A percentile compares a stretch with the other conserved stretches of the same genome.
Conservation (phyloP, 2,888 invertebrate genomes). For the Shargacucullia verbasci region DNA sequence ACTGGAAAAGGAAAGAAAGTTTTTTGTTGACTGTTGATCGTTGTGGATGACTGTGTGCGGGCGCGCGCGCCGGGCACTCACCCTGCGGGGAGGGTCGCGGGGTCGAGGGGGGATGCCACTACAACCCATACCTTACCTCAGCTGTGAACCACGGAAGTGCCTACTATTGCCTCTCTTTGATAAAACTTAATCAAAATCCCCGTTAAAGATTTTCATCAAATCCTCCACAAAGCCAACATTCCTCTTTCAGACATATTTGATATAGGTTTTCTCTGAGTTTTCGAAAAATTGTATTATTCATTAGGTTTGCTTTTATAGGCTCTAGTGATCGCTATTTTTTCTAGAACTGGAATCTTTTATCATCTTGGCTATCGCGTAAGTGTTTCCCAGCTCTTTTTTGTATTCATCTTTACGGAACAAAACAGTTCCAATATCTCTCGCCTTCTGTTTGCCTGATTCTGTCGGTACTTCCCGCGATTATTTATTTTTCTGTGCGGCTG, state of each 20-base stretch:
- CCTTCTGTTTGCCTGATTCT: neutral
- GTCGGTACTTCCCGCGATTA: constrained; percentile 1
- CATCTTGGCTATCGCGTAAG: neutral
- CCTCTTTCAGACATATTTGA: neutral
- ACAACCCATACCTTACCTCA: constrained; percentile 53
- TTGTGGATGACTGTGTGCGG: constrained; percentile 61
- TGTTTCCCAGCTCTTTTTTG: neutral
- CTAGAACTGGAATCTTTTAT: neutral
- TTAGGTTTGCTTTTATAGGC: neutral
- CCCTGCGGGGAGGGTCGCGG: constrained; percentile 60
- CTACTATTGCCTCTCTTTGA: constrained; percentile 42
- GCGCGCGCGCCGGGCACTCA: constrained; percentile 68
- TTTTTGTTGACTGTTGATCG: constrained; percentile 63
- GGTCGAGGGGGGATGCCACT: constrained; percentile 44
- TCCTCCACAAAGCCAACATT: neutral
- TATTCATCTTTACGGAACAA: neutral
- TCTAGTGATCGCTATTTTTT: neutral
- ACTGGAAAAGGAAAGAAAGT: constrained; percentile 63
- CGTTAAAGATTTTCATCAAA: constrained; percentile 1
- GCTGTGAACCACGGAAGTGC: constrained; percentile 61
- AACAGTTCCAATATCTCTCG: neutral
- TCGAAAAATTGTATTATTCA: neutral
- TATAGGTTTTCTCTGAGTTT: neutral
- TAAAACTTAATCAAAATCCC: constrained; percentile 26
- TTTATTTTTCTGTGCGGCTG: constrained; percentile 18